Base-by-base conservation (phyloP, 1,140 invertebrate genomes). In the Alviniconcha marisindica region DNA sequence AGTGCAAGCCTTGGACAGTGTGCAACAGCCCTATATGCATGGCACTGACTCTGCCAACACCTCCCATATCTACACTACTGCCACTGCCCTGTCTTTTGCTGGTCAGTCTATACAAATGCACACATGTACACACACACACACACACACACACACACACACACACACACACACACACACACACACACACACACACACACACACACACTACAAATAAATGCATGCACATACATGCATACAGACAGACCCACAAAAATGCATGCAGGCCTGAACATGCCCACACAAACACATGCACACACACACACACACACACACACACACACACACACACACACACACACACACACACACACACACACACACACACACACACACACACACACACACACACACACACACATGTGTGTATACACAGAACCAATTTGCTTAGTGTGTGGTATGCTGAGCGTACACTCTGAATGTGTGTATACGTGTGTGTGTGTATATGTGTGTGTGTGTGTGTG, bases 1-100 rank as follows among this genome's bases (percentile, higher is more conserved):
- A 3, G 77, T 78, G 77, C 4, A 36, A 0, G 14, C 28, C 0
- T 54, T 78, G 15, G n/a, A 78, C 51, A 60, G 38, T 18, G 10
- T 33, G 21, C 1, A 63, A 10, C 28, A 60, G 33, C 51, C 77
- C 2, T 78, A 63, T 33, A 31, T 78, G 0, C 36, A 60, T 33
- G 77, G 77, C 36, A 60, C 31, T 24, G 44, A 36, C 36, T 18
- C 21, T 21, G 42, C 15, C 18, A 24, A 40, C 71, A 56, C 7
- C 51, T 14, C 77, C 15, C 77, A 78, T 33, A 78, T 78, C 77
- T 78, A 51, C 83, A 81, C 4, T 44, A 74, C 56, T 38, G 81
- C 69, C 73, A 74, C 42, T 33, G 79, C 36, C 54, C 82, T 80
- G 24, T 63, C 42, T 36, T 81, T 81, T 69, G 82, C 73, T 15